A percentile compares a stretch with the other conserved stretches of the same genome.
Conservation (phyloP, 92 coral and sea anemone species). For the Parazoanthus swiftii region DNA sequence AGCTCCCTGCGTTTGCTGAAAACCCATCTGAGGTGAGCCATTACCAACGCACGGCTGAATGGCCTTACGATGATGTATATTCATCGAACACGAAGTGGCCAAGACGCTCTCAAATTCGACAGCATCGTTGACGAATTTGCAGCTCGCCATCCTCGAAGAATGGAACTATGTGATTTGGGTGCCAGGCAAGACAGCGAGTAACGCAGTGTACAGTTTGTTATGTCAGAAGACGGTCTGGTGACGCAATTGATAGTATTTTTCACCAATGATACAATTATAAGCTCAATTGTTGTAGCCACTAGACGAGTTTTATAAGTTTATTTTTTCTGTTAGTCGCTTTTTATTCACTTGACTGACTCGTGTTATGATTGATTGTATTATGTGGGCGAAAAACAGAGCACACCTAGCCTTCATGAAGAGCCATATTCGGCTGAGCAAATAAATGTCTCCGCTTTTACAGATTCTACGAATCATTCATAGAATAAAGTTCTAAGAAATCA, state of each 20-base stretch:
- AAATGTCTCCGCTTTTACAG: neutral
- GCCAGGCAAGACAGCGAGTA: conserved; percentile 17
- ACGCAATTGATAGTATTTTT: neutral
- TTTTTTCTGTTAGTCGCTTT: neutral
- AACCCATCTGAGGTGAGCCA: conserved; percentile 19
- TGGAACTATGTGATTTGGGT: neutral
- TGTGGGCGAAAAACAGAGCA: neutral
- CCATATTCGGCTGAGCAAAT: neutral
- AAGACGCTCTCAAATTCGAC: conserved; percentile 1
- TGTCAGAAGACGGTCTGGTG: conserved; percentile 1
- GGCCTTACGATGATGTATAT: conserved; percentile 42
- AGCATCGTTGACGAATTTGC: conserved; percentile 1
- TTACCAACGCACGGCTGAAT: conserved; percentile 25
- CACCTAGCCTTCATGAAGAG: conserved; percentile 3
- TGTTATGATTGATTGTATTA: conserved; percentile 5
- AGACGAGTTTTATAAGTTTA: neutral
- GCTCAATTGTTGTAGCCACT: neutral
- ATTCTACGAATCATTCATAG: neutral
- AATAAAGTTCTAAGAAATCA: neutral
- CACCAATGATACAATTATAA: neutral
- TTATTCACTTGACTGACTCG: conserved; percentile 5
- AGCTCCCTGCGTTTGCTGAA: conserved; percentile 42
- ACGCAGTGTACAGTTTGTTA: neutral
- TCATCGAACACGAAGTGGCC: conserved; percentile 24
- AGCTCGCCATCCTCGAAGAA: conserved; percentile 26